Conservation (phyloP, 2,113 vertebrate genomes). For the Cygnus buccinator region DNA sequence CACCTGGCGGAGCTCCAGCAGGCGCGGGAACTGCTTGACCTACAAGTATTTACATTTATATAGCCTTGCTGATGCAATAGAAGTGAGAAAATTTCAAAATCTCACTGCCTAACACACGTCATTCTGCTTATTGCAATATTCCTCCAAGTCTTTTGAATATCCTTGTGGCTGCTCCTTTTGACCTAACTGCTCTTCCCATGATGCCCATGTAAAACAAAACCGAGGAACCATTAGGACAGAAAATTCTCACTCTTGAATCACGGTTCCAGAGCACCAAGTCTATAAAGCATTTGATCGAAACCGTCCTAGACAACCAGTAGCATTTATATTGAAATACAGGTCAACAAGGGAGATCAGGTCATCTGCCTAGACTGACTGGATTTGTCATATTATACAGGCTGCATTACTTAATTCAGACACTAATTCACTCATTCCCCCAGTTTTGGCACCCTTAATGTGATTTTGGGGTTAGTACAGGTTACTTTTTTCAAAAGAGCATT, state of each 20-base stretch:
- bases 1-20: constrained; percentile 87
- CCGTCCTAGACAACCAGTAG: neutral
- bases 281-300: neutral
- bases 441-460: neutral
- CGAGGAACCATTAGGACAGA: neutral
- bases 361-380: neutral
- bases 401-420: neutral
- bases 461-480: neutral
- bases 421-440: neutral
- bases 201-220: neutral
- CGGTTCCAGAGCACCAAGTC: neutral
- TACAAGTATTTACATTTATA: constrained; percentile 42
- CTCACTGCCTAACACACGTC: constrained; percentile 25
- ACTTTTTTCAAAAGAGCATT: neutral
- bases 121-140: constrained; percentile 88
- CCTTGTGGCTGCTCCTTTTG: constrained; percentile 83
- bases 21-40: constrained; percentile 86
- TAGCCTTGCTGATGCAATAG: constrained; percentile 25
- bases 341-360: neutral
- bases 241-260: neutral
- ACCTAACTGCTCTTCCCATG: constrained; percentile 66
- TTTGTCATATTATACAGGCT: neutral
- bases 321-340: neutral
- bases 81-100: neutral
- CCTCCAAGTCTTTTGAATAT: constrained; percentile 86